Evolutionary conservation across 2,797 vertebrate genomes (phyloP), one percentile per base, ranked within the genome.

Genomic region (Lutjanus argentimaculatus): DNA sequence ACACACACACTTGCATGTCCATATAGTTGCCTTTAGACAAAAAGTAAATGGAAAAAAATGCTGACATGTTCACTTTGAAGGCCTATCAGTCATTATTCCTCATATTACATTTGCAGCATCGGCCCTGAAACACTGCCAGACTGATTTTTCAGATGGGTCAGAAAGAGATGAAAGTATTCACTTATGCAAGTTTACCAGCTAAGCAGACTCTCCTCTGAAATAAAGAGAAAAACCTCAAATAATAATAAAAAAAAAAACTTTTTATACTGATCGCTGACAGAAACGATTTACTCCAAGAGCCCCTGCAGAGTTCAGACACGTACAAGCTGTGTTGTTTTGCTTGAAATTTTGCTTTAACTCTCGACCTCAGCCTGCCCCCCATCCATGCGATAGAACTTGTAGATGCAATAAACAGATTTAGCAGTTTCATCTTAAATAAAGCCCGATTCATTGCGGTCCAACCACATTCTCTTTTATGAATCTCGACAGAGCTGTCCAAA

Each of bases 1-100:
- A 57, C 45, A 51, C 67, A 62, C 36, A 57, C 43, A 30, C 17
- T 59, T 13, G n/a, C 10, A 57, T 15, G 52, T 52, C 15, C 7
- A 57, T 21, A 64, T 6, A 56, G 17, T 43, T 83, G 15, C 46
- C 22, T 25, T 76, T 52, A 56, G 48, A 70, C 2, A 72, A 45
- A 67, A 63, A 36, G 6, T 16, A 40, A n/a, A 55, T 3, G 10
- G 30, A 21, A n/a, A 75, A 42, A 22, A 22, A 57, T 55, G 2
- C 7, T 43, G 13, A 16, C 22, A 25, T 22, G 9, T 55, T 70
- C 16, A 48, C 70, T 78, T 62, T 22, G n/a, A 55, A 67, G 52
- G 19, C 9, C 49, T 30, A 56, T 53, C 56, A 53, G 9, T 48
- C 56, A 59, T 70, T 64, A 46, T 40, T 77, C 21, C 7, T 59